Conservation (phyloP, 1,140 invertebrate genomes). For the Mylabris phalerata region DNA sequence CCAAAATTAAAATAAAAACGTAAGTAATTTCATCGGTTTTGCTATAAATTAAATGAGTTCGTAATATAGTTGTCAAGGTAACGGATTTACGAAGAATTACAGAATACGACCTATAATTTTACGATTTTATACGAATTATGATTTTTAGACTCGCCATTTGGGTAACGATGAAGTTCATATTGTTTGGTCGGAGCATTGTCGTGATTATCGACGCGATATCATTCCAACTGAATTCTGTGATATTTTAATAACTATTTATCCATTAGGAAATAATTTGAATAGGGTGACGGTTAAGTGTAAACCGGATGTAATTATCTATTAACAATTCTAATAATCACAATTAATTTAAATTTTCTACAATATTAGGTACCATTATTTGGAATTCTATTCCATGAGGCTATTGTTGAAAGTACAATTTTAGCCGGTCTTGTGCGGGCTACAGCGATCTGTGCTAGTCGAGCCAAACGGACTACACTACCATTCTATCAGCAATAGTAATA, state of each 20-base stretch:
- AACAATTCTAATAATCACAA: too few species aligned
- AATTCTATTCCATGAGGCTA: slow-evolving; percentile 90
- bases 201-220: slow-evolving; percentile 93
- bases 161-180: slow-evolving; percentile 99
- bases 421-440: slow-evolving; percentile 86
- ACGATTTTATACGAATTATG: slow-evolving; percentile 5
- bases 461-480: slow-evolving; percentile 79
- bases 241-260: slow-evolving; percentile 96
- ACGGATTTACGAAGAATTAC: too few species aligned
- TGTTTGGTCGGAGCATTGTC: slow-evolving; percentile 95
- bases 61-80: too few species aligned
- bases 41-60: too few species aligned
- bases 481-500: slow-evolving; percentile 88
- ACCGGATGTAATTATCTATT: slow-evolving; percentile 51
- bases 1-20: too few species aligned
- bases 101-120: too few species aligned
- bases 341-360: too few species aligned
- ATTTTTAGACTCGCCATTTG: slow-evolving; percentile 78
- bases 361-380: slow-evolving; percentile 78
- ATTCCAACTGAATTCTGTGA: slow-evolving; percentile 99
- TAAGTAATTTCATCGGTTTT: too few species aligned
- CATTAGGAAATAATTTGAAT: slow-evolving; percentile 72
- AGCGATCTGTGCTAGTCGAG: slow-evolving; percentile 85
- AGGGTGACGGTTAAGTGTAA: slow-evolving; percentile 79
- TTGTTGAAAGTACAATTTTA: slow-evolving; percentile 75